These are phyloP conservation scores for Dipus sagitta DNA, from an alignment of 2,797 vertebrate genomes.

Conservation along the genomic window DNA sequence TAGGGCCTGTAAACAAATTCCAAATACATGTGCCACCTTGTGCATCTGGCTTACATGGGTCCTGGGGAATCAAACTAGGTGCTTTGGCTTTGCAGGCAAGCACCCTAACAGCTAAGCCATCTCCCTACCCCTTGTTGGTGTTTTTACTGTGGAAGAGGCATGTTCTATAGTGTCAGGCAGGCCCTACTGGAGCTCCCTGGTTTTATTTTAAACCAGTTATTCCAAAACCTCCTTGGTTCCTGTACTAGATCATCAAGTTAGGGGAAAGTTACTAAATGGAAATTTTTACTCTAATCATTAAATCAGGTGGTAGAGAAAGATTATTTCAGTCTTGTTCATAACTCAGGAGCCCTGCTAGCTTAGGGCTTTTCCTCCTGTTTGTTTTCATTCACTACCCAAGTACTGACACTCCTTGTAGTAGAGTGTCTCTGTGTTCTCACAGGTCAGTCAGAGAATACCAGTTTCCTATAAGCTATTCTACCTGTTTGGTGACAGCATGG, in stretches of 20 bases:
- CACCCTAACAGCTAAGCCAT: too few relatives aligned
- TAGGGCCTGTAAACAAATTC: too few relatives aligned
- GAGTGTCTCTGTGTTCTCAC: conserved; percentile 21
- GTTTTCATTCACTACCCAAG: background rate
- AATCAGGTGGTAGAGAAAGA: background rate
- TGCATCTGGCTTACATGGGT: too few relatives aligned
- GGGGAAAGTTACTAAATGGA: background rate
- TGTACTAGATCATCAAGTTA: background rate
- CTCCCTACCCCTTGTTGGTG: too few relatives aligned
- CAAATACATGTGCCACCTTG: too few relatives aligned
- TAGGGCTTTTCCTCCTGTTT: conserved; percentile 34
- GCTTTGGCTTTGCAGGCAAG: too few relatives aligned
- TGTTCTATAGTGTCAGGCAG: background rate
- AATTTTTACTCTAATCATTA: conserved; percentile 14
- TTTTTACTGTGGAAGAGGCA: background rate
- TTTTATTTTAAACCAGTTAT: conserved; percentile 22
- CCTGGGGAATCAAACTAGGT: too few relatives aligned
- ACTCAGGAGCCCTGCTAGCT: background rate
- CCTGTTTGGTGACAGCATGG: background rate
- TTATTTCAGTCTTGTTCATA: background rate
- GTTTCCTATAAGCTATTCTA: conserved; percentile 5
- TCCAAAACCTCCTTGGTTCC: conserved; percentile 19
- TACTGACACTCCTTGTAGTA: background rate
- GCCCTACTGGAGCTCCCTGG: background rate
- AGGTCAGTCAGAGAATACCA: background rate